phyloP scores from a whole-genome alignment of 1,140 invertebrate genomes.

The Drosophila biarmipes region DNA sequence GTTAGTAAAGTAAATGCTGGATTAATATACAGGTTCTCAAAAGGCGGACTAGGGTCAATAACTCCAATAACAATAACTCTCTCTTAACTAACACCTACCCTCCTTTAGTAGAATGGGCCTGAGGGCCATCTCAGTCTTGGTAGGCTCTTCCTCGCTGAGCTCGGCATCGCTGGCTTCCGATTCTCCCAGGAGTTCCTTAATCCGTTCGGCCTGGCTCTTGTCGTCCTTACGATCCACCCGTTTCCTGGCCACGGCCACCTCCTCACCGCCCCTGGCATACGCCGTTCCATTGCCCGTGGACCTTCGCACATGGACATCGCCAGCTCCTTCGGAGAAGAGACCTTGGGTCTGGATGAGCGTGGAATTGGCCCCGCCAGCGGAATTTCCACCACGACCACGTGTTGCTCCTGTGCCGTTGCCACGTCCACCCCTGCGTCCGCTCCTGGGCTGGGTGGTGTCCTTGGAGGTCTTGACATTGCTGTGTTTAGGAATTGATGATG shows the following conservation, averaged over 20 bases:
- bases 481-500: not conserved
- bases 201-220: slow-evolving; percentile 41
- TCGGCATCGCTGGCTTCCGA: slow-evolving; percentile 57
- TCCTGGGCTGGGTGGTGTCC: slow-evolving; percentile 68
- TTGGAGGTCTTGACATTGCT: slow-evolving; percentile 82
- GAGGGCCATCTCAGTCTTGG: slow-evolving; percentile 77
- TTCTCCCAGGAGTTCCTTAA: slow-evolving; percentile 55
- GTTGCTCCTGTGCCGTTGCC: slow-evolving; percentile 54
- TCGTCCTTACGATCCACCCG: slow-evolving; percentile 63
- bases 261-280: slow-evolving; percentile 53
- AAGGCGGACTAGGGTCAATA: too few relatives aligned
- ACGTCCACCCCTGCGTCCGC: slow-evolving; percentile 49
- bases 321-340: slow-evolving; percentile 79
- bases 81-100: slow-evolving; percentile 61
- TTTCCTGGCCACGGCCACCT: slow-evolving; percentile 60
- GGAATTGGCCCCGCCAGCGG: slow-evolving; percentile 51
- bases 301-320: slow-evolving; percentile 64
- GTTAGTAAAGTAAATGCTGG: too few relatives aligned
- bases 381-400: slow-evolving; percentile 49
- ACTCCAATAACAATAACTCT: not conserved
- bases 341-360: slow-evolving; percentile 77
- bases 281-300: slow-evolving; percentile 39
- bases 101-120: slow-evolving; percentile 70
- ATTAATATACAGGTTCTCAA: too few relatives aligned
- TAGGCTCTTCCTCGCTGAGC: slow-evolving; percentile 57